Evolutionary conservation across 2,888 invertebrate genomes (phyloP).

Genomic region (Leucophora obtusa): DNA sequence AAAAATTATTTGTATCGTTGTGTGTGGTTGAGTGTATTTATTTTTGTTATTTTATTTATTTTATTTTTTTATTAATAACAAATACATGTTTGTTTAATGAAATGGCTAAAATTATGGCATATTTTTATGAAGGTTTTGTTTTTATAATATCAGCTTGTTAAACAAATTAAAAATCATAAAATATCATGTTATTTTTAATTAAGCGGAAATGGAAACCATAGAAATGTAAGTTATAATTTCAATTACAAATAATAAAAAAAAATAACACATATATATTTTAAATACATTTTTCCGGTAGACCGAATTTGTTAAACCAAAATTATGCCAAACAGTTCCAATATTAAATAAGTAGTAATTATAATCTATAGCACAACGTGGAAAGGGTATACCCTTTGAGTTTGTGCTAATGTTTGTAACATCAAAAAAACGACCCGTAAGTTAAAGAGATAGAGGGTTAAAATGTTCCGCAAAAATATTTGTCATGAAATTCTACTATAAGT

Average conservation of each 20-base stretch:
- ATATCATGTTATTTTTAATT: slow-evolving; percentile 60
- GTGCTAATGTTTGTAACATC: too few relatives aligned
- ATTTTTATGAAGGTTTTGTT: slow-evolving; percentile 9
- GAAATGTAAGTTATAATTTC: slow-evolving; percentile 35
- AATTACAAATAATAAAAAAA: too few relatives aligned
- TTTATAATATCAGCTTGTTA: slow-evolving; percentile 39
- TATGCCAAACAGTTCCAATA: too few relatives aligned
- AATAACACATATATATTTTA: slow-evolving; percentile 17
- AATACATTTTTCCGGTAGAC: neutral
- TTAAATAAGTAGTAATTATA: too few relatives aligned
- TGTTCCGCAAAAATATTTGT: too few relatives aligned
- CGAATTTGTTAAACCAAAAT: too few relatives aligned
- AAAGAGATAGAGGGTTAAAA: too few relatives aligned
- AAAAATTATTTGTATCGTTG: neutral
- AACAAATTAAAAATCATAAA: slow-evolving; percentile 61
- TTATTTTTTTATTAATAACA: slow-evolving; percentile 13
- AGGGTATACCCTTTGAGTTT: too few relatives aligned
- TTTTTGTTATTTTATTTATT: slow-evolving; percentile 12
- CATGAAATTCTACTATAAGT: too few relatives aligned
- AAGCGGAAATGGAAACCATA: slow-evolving; percentile 59
- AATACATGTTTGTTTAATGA: slow-evolving; percentile 17
- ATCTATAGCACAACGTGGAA: too few relatives aligned
- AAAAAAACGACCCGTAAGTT: too few relatives aligned
- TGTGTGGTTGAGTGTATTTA: too few relatives aligned
- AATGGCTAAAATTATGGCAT: slow-evolving; percentile 16